Percentiles rank a stretch among this genome's conserved stretches.
Conservation (phyloP, 2,113 vertebrate genomes). For the Thymallus thymallus region DNA sequence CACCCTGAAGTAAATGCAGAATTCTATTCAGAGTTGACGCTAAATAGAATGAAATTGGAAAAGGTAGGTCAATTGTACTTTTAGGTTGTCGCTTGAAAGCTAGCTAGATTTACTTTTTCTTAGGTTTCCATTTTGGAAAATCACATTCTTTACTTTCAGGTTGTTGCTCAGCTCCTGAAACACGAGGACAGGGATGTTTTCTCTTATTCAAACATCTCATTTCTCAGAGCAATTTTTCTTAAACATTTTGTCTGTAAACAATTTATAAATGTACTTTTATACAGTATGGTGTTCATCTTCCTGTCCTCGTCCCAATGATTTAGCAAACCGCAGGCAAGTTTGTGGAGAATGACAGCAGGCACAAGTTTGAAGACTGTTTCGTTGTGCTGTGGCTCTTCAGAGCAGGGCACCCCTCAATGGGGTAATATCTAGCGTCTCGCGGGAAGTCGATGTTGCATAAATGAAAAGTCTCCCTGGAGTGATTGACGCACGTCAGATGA, state of each 20-base stretch:
- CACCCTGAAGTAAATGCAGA: constrained; percentile 66
- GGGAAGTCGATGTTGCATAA: too few species aligned
- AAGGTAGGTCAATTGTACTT: constrained; percentile 74
- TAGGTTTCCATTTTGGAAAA: neutral
- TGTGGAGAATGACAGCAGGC: too few species aligned
- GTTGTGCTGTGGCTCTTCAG: too few species aligned
- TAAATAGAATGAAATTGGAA: constrained; percentile 88
- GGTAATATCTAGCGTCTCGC: too few species aligned
- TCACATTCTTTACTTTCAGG: neutral
- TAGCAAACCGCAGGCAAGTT: neutral
- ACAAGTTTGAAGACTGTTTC: too few species aligned
- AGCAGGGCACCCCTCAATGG: too few species aligned
- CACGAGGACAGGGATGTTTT: neutral
- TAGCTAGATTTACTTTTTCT: too few species aligned
- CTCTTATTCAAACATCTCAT: constrained; percentile 60
- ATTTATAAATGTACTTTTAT: neutral
- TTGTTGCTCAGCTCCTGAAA: constrained; percentile 15
- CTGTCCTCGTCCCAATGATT: too few species aligned
- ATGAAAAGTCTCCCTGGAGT: too few species aligned
- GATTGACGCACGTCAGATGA: too few species aligned
- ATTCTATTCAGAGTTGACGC: constrained; percentile 83
- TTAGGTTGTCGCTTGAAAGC: too few species aligned
- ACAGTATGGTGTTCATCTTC: neutral
- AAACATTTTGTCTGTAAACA: neutral
- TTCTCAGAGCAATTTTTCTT: constrained; percentile 31